Percentiles rank a stretch among this genome's conserved stretches.
phyloP scores from a whole-genome alignment of 1,140 invertebrate species.

The Brevipalpus yothersi region DNA sequence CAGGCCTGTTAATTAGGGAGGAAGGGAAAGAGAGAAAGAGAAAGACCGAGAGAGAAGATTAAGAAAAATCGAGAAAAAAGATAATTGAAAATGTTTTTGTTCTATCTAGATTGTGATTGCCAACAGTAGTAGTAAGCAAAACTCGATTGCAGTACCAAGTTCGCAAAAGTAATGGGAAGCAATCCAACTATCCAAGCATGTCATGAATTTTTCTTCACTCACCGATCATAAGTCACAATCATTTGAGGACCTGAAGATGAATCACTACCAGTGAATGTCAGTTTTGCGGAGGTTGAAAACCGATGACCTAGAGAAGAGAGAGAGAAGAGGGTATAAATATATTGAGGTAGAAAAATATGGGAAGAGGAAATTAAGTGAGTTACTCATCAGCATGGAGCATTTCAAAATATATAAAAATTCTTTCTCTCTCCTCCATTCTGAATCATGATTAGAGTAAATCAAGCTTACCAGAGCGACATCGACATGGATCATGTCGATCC shows the following conservation, averaged over 20 bases:
- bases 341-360: neutral
- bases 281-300: neutral
- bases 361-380: neutral
- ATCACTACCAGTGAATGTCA: neutral
- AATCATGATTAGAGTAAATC: neutral
- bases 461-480: conserved; percentile 37
- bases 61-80: no score
- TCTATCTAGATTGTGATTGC: neutral
- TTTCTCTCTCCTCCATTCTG: neutral
- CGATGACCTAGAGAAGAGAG: neutral
- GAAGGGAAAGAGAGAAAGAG: no score
- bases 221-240: neutral
- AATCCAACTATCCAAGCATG: neutral
- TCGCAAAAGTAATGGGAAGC: neutral
- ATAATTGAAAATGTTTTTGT: neutral
- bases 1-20: no score
- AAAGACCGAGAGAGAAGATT: no score
- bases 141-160: neutral
- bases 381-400: neutral
- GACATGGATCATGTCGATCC: conserved; percentile 86
- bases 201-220: neutral
- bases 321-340: neutral
- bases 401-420: neutral
- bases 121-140: neutral
- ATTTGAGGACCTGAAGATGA: neutral